Conservation (phyloP, 2,797 vertebrate genomes). For the Pipistrellus nathusii region DNA sequence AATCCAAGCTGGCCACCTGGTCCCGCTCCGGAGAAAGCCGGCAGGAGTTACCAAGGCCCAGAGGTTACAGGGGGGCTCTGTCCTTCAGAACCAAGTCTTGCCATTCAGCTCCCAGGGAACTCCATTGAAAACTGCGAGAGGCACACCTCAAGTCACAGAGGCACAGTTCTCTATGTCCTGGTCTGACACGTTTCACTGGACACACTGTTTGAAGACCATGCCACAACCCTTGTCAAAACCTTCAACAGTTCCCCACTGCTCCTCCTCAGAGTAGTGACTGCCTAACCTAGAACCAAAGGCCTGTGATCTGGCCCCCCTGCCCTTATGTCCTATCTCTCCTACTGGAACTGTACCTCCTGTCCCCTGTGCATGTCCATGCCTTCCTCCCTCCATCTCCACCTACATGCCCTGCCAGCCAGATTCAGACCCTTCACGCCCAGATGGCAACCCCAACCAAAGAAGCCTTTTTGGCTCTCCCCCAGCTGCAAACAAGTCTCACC, state of each 20-base stretch:
- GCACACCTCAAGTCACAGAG: background rate
- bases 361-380: background rate
- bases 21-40: background rate
- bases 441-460: background rate
- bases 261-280: background rate
- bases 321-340: background rate
- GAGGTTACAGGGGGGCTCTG: background rate
- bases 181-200: background rate
- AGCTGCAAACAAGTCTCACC: constrained; percentile 12
- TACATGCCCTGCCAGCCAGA: background rate
- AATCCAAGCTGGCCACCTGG: background rate
- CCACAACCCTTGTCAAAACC: background rate
- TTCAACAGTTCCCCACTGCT: background rate
- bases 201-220: background rate
- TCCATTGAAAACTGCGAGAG: background rate
- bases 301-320: background rate
- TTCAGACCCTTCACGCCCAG: background rate
- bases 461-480: background rate
- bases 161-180: background rate
- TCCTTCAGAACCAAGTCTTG: background rate
- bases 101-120: background rate
- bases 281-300: background rate
- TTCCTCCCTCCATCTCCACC: background rate
- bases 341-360: background rate
- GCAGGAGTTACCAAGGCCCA: background rate